Evolutionary conservation across 2,888 invertebrate genomes (phyloP), one percentile per base, ranked within the genome.

Genomic region (Eledona agricola): DNA sequence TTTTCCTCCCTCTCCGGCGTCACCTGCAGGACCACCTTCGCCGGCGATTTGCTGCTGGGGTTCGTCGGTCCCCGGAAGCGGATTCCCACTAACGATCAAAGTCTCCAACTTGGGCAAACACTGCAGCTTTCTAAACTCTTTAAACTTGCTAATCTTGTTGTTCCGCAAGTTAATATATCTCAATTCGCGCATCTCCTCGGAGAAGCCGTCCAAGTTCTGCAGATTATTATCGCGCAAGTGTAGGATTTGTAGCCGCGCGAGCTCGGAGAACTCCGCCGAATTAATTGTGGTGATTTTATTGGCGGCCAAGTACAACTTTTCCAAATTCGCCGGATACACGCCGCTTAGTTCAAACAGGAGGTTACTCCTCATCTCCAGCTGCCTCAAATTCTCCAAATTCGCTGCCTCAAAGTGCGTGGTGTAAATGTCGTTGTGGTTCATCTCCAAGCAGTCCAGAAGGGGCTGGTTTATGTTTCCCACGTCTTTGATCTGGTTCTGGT

Each of bases 171-270:
- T 85, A 0, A 85, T 28, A 51, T 85, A 85, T 17, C 69, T 71
- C 9, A 85, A 70, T 51, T 80, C 81, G 2, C 50, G 72, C 20
- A 80, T 65, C 0, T 56, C 62, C 5, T 70, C 64, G 4, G 74
- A 66, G 55, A 85, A 84, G 0, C 84, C 84, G 16, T 80, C 73
- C 5, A 85, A 65, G 25, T 75, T 72, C 32, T 72, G 78, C 50
- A 85, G 77, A 5, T 79, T 80, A 73, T 93, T 93, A 28, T 81
- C 80, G 0, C 91, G 82, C 19, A 92, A 72, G 66, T 93, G 91
- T 6, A 93, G 73, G 9, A 87, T 82, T 53, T 83, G 81, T 51
- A 93, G 72, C 62, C 84, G 82, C 0, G 71, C 67, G 60, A 89
- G 77, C 23, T 72, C 77, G 7, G 81, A 79, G n/a, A 90, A 62